Percentiles rank a stretch among this genome's conserved stretches.
These are phyloP conservation scores for Pseudorhiza aurosa DNA, from an alignment of 30 jellyfish, hydroid and myxozoan species.

Conservation along the genomic window DNA sequence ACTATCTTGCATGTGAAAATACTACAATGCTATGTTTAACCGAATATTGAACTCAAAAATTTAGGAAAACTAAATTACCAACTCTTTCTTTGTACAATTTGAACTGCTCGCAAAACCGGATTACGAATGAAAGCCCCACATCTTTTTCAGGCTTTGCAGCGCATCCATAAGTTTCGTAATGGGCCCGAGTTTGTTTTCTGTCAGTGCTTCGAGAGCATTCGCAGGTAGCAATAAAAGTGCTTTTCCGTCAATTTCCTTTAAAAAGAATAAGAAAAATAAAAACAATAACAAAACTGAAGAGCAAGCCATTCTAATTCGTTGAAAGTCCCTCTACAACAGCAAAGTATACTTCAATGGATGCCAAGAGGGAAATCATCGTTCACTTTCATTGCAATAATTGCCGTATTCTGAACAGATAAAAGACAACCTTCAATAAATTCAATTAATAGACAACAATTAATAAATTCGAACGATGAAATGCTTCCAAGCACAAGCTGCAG, in stretches of 20 bases:
- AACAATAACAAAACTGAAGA: no score
- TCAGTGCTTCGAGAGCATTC: conserved; percentile 93
- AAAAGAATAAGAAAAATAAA: background rate
- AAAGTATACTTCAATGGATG: no score
- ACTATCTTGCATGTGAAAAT: background rate
- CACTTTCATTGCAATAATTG: no score
- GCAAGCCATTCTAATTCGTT: no score
- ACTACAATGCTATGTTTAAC: background rate
- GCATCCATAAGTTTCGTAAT: conserved; percentile 96
- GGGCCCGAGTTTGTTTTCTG: conserved; percentile 98
- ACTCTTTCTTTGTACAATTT: conserved; percentile 43
- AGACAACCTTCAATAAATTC: no score
- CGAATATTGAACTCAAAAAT: conserved; percentile 4
- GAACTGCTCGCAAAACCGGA: background rate
- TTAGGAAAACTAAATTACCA: conserved; percentile 16
- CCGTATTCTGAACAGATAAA: no score
- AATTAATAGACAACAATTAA: no score
- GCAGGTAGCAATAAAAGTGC: conserved; percentile 87
- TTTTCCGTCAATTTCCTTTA: conserved; percentile 96
- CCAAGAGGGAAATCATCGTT: no score
- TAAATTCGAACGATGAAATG: no score
- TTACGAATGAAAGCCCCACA: conserved; percentile 88
- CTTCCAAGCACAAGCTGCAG: no score
- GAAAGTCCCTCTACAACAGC: no score
- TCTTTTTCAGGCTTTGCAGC: conserved; percentile 86